Evolutionary conservation across 2,888 invertebrate genomes (phyloP).

Genomic region (Aphodius granarius): DNA sequence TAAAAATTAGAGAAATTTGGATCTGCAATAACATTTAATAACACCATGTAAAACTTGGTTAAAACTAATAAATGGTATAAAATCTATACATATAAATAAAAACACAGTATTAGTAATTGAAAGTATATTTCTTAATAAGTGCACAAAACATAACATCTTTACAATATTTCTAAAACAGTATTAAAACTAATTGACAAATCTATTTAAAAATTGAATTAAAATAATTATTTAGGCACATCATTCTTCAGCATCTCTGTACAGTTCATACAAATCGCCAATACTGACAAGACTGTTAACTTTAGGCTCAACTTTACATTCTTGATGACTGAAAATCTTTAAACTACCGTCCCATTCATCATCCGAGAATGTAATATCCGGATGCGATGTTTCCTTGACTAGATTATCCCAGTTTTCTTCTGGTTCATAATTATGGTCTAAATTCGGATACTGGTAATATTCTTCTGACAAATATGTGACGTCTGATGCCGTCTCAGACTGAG

Average conservation of each 20-base stretch:
- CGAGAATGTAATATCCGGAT: not conserved
- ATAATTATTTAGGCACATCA: not conserved
- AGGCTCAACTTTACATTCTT: not conserved
- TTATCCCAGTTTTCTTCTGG: not conserved
- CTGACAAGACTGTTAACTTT: not conserved
- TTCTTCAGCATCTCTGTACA: not conserved
- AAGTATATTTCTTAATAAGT: not conserved
- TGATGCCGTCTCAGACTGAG: not conserved
- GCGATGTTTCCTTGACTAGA: not conserved
- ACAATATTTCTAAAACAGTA: not conserved
- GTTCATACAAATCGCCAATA: not conserved
- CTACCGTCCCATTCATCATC: not conserved
- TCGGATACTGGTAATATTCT: not conserved
- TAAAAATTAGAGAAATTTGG: no score
- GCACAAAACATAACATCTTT: not conserved
- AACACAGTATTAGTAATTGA: not conserved
- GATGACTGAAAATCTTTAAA: not conserved
- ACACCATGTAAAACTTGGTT: no score
- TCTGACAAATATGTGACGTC: not conserved
- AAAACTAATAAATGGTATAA: no score
- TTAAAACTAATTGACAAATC: not conserved
- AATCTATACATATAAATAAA: not conserved
- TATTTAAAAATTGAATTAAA: not conserved
- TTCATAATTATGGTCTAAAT: not conserved
- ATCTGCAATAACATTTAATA: no score